These are phyloP conservation scores for Eurois occulta DNA, from an alignment of 2,888 invertebrate genomes.

Conservation along the genomic window DNA sequence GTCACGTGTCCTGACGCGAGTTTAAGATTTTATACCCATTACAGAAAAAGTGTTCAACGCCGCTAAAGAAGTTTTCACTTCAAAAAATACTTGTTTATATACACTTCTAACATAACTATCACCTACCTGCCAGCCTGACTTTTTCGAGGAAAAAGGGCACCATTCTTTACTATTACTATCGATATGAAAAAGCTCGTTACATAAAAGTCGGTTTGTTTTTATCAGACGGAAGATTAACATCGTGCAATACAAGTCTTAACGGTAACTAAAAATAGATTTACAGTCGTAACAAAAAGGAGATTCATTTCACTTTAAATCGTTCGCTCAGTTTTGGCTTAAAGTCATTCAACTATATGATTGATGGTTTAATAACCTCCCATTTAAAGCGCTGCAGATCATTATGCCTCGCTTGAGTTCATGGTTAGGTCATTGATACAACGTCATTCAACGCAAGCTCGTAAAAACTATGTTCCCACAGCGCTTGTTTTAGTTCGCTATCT, in stretches of 20 bases:
- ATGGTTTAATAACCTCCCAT: conserved; percentile 67
- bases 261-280: conserved; percentile 21
- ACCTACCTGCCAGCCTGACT: not conserved
- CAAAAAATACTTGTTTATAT: conserved; percentile 27
- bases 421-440: conserved; percentile 62
- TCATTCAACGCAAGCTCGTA: conserved; percentile 47
- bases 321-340: conserved; percentile 46
- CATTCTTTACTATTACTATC: not conserved
- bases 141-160: not conserved
- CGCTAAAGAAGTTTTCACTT: too few relatives aligned
- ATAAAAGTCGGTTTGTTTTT: not conserved
- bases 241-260: conserved; percentile 15
- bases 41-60: too few relatives aligned
- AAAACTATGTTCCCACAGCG: conserved; percentile 58
- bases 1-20: too few relatives aligned
- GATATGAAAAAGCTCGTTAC: not conserved
- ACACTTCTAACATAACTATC: conserved; percentile 19
- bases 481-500: conserved; percentile 52
- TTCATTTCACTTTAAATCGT: conserved; percentile 55
- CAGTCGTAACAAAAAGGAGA: conserved; percentile 38
- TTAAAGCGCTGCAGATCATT: conserved; percentile 56
- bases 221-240: conserved; percentile 11
- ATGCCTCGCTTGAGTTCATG: conserved; percentile 61
- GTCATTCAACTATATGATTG: conserved; percentile 68
- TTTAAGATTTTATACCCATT: too few relatives aligned